Percentiles rank a stretch among this genome's conserved stretches.
Conservation (phyloP, 2,888 invertebrate species). For the Dinocampus coccinellae region DNA sequence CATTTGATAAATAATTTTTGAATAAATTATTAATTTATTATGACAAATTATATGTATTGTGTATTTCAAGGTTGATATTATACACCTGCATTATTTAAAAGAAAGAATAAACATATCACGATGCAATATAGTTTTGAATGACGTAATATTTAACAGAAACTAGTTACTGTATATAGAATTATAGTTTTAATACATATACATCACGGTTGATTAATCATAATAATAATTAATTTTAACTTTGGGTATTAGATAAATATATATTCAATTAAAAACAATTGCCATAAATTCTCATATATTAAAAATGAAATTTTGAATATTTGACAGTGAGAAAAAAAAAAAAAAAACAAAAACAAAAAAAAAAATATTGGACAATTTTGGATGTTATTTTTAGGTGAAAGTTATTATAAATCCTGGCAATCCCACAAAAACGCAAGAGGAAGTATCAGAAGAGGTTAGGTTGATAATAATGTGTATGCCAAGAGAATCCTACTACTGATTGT, state of each 20-base stretch:
- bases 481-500: conserved; percentile 14
- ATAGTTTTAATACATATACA: background rate
- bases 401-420: conserved; percentile 26
- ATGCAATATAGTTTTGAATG: conserved; percentile 9
- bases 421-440: background rate
- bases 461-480: conserved; percentile 17
- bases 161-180: conserved; percentile 15
- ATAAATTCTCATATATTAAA: no score
- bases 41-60: background rate
- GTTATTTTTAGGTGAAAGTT: conserved; percentile 29
- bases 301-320: background rate
- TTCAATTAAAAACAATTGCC: background rate
- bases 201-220: conserved; percentile 4
- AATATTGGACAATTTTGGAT: conserved; percentile 14
- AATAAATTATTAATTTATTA: background rate
- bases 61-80: background rate
- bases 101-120: conserved; percentile 6
- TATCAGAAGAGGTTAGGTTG: conserved; percentile 20
- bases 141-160: conserved; percentile 7
- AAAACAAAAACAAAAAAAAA: no score
- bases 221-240: background rate
- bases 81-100: background rate
- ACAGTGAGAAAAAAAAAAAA: background rate
- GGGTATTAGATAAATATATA: background rate
- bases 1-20: background rate